Conservation (phyloP, 1,140 invertebrate species). For the Drosophila triauraria region DNA sequence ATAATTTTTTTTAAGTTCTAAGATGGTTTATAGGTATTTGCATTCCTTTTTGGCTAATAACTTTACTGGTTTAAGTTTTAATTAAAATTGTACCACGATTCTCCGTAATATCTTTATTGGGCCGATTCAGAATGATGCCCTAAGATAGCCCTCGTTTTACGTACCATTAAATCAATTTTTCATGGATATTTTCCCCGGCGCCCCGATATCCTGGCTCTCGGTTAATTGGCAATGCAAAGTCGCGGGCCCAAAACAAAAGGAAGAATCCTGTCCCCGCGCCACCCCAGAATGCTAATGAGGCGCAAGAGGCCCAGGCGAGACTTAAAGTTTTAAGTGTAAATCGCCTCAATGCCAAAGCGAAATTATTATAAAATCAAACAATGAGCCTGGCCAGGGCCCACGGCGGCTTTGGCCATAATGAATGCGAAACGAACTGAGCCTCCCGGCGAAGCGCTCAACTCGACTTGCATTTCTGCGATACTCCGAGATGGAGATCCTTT, state of each 20-base stretch:
- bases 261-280: not conserved
- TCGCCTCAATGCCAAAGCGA: constrained; percentile 35
- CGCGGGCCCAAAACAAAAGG: constrained; percentile 20
- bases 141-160: not conserved
- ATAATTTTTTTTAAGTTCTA: no score
- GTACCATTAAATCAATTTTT: constrained; percentile 31
- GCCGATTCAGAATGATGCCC: not conserved
- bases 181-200: not conserved
- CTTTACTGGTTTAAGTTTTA: not conserved
- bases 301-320: not conserved
- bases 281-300: constrained; percentile 31
- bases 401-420: no score
- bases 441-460: no score
- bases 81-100: not conserved
- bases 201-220: constrained; percentile 3
- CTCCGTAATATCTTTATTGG: not conserved
- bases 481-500: not conserved
- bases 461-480: not conserved
- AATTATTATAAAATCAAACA: constrained; percentile 55
- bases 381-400: not conserved
- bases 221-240: constrained; percentile 38
- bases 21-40: not conserved
- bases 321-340: constrained; percentile 49
- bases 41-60: not conserved
- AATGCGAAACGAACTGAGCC: no score